Evolutionary conservation across 2,113 vertebrate species (phyloP).

Genomic region (Pycnonotus jocosus): DNA sequence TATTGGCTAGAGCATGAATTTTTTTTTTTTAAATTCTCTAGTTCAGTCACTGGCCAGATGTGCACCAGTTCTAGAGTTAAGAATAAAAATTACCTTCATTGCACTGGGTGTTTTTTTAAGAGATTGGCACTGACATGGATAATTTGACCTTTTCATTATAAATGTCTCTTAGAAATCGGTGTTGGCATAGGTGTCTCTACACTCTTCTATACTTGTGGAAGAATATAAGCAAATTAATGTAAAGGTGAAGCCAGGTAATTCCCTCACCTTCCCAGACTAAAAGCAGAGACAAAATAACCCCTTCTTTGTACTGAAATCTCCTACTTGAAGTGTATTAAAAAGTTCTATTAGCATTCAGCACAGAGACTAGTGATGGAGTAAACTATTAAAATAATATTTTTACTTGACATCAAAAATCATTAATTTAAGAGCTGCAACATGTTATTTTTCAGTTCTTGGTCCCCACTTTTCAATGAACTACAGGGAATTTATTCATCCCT

Average conservation of each 20-base stretch:
- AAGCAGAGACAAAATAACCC: background rate
- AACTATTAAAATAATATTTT: background rate
- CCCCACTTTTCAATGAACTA: background rate
- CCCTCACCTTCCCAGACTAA: background rate
- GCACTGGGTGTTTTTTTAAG: background rate
- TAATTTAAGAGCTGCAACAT: background rate
- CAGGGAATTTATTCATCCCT: background rate
- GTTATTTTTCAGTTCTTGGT: background rate
- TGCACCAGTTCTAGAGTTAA: background rate
- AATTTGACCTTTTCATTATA: background rate
- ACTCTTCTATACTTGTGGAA: background rate
- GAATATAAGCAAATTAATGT: slow-evolving; percentile 12
- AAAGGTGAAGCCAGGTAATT: slow-evolving; percentile 16
- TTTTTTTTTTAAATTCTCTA: background rate
- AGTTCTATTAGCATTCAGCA: background rate
- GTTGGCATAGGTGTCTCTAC: background rate
- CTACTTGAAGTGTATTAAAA: background rate
- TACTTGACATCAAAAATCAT: background rate
- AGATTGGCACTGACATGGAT: background rate
- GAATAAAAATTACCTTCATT: background rate
- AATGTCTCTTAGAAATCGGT: background rate
- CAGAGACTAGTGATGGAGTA: background rate
- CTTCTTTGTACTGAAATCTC: background rate
- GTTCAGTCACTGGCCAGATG: background rate
- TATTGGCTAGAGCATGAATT: background rate